These are phyloP conservation scores for Gambusia yucatana DNA, from an alignment of 2,797 vertebrate genomes.

Conservation along the genomic window DNA sequence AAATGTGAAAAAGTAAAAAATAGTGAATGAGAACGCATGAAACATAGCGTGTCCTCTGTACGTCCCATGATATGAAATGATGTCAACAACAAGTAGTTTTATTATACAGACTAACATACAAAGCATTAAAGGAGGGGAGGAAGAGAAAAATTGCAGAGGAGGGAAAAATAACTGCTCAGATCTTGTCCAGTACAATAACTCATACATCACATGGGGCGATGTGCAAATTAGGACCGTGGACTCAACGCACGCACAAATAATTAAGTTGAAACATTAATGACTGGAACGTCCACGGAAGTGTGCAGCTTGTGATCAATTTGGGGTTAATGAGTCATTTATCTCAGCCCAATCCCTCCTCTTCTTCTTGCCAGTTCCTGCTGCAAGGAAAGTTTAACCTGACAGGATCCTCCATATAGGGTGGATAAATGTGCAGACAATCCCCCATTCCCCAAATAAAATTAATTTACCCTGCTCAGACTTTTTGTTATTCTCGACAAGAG, in stretches of 20 bases:
- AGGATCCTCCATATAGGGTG: constrained; percentile 47
- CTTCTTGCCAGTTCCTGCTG: constrained; percentile 37
- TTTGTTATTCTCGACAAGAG: not conserved
- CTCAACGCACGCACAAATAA: constrained; percentile 80
- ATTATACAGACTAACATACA: constrained; percentile 26
- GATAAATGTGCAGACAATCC: constrained; percentile 70
- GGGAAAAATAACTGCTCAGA: constrained; percentile 69
- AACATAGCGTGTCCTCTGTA: not conserved
- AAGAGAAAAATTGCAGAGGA: constrained; percentile 47
- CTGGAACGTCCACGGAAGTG: constrained; percentile 72
- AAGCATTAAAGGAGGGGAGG: constrained; percentile 33
- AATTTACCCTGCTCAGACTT: constrained; percentile 51
- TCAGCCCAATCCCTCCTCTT: constrained; percentile 65
- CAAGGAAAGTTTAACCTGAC: constrained; percentile 39
- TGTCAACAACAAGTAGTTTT: constrained; percentile 54
- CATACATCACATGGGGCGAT: constrained; percentile 75
- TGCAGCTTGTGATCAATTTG: constrained; percentile 79
- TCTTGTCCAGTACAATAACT: constrained; percentile 79
- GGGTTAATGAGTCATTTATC: constrained; percentile 82
- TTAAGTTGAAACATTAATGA: constrained; percentile 83
- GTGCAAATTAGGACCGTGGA: constrained; percentile 75
- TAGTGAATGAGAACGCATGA: not conserved
- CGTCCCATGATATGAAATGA: constrained; percentile 26
- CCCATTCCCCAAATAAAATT: constrained; percentile 68
- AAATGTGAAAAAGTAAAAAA: not conserved